phyloP scores from a whole-genome alignment of 2,888 invertebrate species.

The Apoderus coryli region DNA sequence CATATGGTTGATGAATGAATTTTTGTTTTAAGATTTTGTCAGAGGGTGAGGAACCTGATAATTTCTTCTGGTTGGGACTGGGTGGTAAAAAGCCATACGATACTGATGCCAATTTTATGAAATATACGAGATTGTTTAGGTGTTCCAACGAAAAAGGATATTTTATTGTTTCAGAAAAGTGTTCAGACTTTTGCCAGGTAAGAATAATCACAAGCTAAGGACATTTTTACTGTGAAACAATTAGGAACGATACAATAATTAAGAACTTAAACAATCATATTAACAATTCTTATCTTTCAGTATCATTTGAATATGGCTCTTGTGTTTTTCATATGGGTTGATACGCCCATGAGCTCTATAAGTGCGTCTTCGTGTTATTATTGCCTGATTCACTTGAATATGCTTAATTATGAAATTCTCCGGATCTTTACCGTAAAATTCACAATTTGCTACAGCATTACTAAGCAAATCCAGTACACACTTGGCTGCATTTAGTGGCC shows the following conservation, averaged over 20 bases:
- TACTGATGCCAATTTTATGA: constrained; percentile 78
- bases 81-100: constrained; percentile 86
- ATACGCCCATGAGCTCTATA: constrained; percentile 77
- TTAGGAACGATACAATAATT: not conserved
- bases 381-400: constrained; percentile 67
- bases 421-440: constrained; percentile 60
- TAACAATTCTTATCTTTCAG: constrained; percentile 44
- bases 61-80: constrained; percentile 93
- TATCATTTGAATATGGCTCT: constrained; percentile 69
- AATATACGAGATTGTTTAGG: constrained; percentile 84
- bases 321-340: constrained; percentile 71
- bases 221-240: constrained; percentile 2
- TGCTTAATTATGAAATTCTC: constrained; percentile 68
- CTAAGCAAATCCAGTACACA: constrained; percentile 61
- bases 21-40: constrained; percentile 41
- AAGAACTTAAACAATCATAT: constrained; percentile 1
- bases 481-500: constrained; percentile 72
- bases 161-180: constrained; percentile 97
- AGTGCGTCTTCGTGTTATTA: constrained; percentile 62
- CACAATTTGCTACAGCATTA: constrained; percentile 73
- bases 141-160: constrained; percentile 99
- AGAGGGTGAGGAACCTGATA: constrained; percentile 94
- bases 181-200: constrained; percentile 94
- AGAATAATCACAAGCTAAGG: constrained; percentile 5
- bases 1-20: not conserved